Evolutionary conservation across 2,888 invertebrate species (phyloP), one percentile per base, ranked within the genome.

Genomic region (Cosmia pyralina): DNA sequence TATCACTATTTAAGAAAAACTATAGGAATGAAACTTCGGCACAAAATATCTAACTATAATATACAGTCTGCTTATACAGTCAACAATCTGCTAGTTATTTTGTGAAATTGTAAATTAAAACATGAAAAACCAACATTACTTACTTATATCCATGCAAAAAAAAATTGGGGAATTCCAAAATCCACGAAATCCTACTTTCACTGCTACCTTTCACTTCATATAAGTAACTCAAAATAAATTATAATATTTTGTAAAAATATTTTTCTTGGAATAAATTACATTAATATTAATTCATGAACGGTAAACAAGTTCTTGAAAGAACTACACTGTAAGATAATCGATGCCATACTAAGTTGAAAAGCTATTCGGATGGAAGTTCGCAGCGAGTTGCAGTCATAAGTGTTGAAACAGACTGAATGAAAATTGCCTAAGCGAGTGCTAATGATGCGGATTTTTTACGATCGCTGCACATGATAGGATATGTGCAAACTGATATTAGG

Each of bases 321-420:
- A 67, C 81, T 58, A 53, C 66, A 60, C 82, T n/a, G 38, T 28
- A 28, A 50, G 69, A 58, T 62, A 46, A 69, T 67, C 79, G 15
- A 60, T 50, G 13, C 44, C 46, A 69, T n/a, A 81, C 81, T 81
- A 75, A 75, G 41, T 72, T 55, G 28, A 69, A 60, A 78, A 63
- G 41, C 66, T 67, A 63, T 41, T 34, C 52, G 22, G 41, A 7
- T 41, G 41, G 60, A 75, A 67, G 63, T 72, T 70, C 7, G 52
- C 22, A 17, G 7, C 34, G 38, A 81, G 82, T 76, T 70, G 59
- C 50, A 59, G 72, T 38, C 55, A 48, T 22, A 58, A 4, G 17
- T 82, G 68, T 62, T 59, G 70, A 82, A 82, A 70, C 65, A 34
- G 79, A 48, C 48, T 15, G 6, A 68, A 72, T 71, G 19, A 53